Evolutionary conservation across 2,113 vertebrate genomes (phyloP).

Genomic region (Megaceryle torquata): DNA sequence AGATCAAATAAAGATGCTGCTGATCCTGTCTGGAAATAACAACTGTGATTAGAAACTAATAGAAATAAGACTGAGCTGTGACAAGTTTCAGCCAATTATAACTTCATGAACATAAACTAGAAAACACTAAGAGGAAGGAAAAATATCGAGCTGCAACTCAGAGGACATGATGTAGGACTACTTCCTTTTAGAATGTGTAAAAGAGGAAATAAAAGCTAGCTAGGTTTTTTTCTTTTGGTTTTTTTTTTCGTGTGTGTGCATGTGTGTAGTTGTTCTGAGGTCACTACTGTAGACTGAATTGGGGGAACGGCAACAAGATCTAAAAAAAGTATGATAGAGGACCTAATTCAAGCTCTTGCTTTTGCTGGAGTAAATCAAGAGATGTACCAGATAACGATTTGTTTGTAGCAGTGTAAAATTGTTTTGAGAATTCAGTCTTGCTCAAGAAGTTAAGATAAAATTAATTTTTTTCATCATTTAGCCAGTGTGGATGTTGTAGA

Average conservation of each 20-base stretch:
- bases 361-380: background rate
- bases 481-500: background rate
- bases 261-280: background rate
- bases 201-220: slow-evolving; percentile 40
- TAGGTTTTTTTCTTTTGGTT: background rate
- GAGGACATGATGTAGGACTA: background rate
- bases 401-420: background rate
- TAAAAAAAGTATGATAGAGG: background rate
- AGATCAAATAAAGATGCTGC: background rate
- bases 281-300: background rate
- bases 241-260: too few species aligned
- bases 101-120: background rate
- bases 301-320: background rate
- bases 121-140: slow-evolving; percentile 39
- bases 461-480: rapidly evolving
- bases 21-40: background rate
- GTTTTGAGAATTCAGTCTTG: background rate
- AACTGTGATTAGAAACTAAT: background rate
- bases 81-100: background rate
- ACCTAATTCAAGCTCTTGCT: background rate
- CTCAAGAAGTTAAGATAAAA: background rate
- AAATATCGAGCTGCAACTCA: background rate
- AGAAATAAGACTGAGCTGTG: background rate
- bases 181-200: slow-evolving; percentile 50
- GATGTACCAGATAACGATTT: background rate